A percentile compares a stretch with the other conserved stretches of the same genome.
These are phyloP conservation scores for Clusia tigrina DNA, from an alignment of 2,888 invertebrate genomes.

Conservation along the genomic window DNA sequence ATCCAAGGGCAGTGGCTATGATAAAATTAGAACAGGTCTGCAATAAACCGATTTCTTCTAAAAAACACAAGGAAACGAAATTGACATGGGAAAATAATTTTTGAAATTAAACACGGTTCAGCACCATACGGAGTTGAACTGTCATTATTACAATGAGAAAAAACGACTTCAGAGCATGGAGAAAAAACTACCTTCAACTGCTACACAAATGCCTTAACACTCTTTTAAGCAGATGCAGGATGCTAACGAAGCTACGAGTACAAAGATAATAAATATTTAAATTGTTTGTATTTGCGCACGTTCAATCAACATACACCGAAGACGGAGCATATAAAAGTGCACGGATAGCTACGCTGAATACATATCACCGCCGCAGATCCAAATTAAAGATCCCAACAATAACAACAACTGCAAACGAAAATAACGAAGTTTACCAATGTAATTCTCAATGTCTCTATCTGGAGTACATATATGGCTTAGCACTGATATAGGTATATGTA, in stretches of 20 bases:
- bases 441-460: conserved; percentile 22
- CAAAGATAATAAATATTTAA: conserved; percentile 59
- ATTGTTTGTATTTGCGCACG: conserved; percentile 59
- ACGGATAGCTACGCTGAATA: conserved; percentile 24
- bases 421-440: conserved; percentile 11
- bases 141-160: no score
- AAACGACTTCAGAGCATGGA: no score
- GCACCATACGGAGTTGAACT: no score
- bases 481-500: background rate
- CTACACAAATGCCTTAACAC: no score
- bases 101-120: no score
- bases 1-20: no score
- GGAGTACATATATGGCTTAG: conserved; percentile 20
- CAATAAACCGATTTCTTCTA: no score
- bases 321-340: conserved; percentile 8
- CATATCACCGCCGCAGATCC: conserved; percentile 20
- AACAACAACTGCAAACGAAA: conserved; percentile 19
- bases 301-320: conserved; percentile 47
- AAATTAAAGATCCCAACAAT: conserved; percentile 8
- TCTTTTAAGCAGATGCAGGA: conserved; percentile 52
- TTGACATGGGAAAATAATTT: no score
- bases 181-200: no score
- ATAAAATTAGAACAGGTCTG: no score
- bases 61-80: no score
- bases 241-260: conserved; percentile 60